Evolutionary conservation across 2,797 vertebrate species (phyloP), one percentile per base, ranked within the genome.

Genomic region (Thalassophryne amazonica): DNA sequence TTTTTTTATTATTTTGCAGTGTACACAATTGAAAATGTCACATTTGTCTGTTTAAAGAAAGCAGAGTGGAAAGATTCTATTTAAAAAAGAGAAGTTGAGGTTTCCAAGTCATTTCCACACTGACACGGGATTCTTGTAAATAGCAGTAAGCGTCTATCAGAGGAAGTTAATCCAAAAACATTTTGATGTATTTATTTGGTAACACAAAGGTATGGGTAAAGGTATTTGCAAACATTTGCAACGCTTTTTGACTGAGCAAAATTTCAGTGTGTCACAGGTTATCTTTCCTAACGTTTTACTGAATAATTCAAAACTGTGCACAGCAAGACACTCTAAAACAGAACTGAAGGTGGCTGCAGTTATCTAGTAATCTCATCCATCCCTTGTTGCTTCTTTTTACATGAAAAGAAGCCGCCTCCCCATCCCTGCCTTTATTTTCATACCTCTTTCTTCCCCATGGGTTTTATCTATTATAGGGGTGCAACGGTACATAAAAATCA

Each of bases 401-500:
- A 20, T 29, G 15, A 58, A 53, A 66, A 49, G 35, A 76, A 68
- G 6, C 13, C 0, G 8, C 36, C 45, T 35, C 34, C 42, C 56
- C 46, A 42, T 17, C 59, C 10, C 32, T 52, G 23, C 49, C 16
- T 30, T 35, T 62, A 63, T 73, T 69, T 63, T 60, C 59, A 20
- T 49, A 3, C 60, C 45, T 73, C 17, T 51, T 59, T 60, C 55
- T 54, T 30, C 39, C 65, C 31, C 63, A 60, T 41, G 45, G 46
- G 47, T 67, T 58, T 55, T 60, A 57, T 80, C 47, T 52, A 53
- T 73, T 86, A 75, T n/a, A n/a, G n/a, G n/a, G n/a, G n/a, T n/a
- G n/a, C n/a, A n/a, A n/a, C n/a, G n/a, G n/a, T n/a, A n/a, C n/a
- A n/a, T n/a, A n/a, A n/a, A n/a, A n/a, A n/a, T n/a, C n/a, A n/a